Conservation (phyloP, 2,888 invertebrate species). For the Ophion costatus region DNA sequence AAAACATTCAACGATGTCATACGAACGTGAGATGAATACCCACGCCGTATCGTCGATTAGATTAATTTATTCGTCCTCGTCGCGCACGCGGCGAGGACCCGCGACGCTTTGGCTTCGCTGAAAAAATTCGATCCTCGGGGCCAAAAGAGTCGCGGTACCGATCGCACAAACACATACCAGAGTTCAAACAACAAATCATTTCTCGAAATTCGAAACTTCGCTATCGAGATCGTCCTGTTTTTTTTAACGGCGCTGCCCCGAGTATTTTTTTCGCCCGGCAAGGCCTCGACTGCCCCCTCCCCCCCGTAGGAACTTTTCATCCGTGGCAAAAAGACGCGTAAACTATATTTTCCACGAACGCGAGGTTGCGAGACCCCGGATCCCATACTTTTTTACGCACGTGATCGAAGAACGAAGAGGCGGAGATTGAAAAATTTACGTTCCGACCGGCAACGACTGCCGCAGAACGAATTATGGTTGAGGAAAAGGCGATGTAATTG, state of each 20-base stretch:
- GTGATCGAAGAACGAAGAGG: background rate
- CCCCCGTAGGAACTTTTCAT: background rate
- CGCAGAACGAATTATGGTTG: conserved; percentile 29
- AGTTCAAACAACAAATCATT: no score
- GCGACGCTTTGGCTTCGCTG: background rate
- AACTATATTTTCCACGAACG: conserved; percentile 55
- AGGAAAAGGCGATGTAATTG: background rate
- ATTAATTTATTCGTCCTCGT: conserved; percentile 54
- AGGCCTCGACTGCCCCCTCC: background rate
- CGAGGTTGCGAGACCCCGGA: conserved; percentile 44
- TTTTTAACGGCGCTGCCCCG: background rate
- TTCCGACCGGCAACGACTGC: conserved; percentile 54
- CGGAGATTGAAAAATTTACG: conserved; percentile 7
- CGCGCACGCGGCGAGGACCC: conserved; percentile 3
- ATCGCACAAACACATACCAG: no score
- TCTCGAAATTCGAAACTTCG: background rate
- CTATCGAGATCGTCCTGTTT: background rate
- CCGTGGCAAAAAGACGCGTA: background rate
- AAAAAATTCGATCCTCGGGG: no score
- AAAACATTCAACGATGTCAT: no score
- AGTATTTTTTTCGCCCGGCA: background rate
- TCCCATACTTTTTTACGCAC: conserved; percentile 59
- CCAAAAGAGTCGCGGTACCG: no score
- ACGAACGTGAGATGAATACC: background rate
- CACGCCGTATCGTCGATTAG: conserved; percentile 48